Evolutionary conservation across 2,113 vertebrate species (phyloP), one percentile per base, ranked within the genome.

Genomic region (Gallinago jamesoni): DNA sequence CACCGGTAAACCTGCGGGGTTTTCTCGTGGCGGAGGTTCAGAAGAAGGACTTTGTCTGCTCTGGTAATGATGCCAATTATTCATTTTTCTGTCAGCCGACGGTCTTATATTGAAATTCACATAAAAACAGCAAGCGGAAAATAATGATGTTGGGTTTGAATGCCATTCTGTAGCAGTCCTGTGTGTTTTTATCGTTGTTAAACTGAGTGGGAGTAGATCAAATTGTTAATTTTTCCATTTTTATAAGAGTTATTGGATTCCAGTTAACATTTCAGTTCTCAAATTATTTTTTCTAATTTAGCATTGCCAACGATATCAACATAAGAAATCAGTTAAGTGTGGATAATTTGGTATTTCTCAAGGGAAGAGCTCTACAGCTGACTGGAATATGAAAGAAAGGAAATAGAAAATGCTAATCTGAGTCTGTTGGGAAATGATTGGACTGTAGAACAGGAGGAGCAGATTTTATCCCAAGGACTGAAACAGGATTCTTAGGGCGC

Each of bases 11-110:
- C 97, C 98, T 99, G 98, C 98, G 99, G 52, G 99, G 99, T 63
- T 99, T 99, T 94, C 99, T 99, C 3, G 99, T 99, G 82, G 99
- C 99, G 0, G 99, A 99, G 75, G 99, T 99, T 92, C 99, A 99
- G 98, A 99, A 99, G 97, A 99, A 99, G 95, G 99, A 99, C 81
- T 99, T 99, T 41, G 89, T 99, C 94, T 99, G 99, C 95, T 97
- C 98, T 92, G 99, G 99, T 99, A 98, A 97, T 97, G 91, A 10
- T 30, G 47, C 67, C 64, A n/a, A 1, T 70, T 67, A 7, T 64
- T 67, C 20, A 7, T 80, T 41, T 75, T 3, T 64, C 45, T 56
- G 1, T 56, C 35, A 53, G 39, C 77, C 63, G 33, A 14, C 10
- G 24, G 64, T 9, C 87, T 89, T 83, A 1, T 55, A 28, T 78